Evolutionary conservation across 2,888 invertebrate genomes (phyloP), one percentile per base, ranked within the genome.

Genomic region (Brachypalpus laphriformis): DNA sequence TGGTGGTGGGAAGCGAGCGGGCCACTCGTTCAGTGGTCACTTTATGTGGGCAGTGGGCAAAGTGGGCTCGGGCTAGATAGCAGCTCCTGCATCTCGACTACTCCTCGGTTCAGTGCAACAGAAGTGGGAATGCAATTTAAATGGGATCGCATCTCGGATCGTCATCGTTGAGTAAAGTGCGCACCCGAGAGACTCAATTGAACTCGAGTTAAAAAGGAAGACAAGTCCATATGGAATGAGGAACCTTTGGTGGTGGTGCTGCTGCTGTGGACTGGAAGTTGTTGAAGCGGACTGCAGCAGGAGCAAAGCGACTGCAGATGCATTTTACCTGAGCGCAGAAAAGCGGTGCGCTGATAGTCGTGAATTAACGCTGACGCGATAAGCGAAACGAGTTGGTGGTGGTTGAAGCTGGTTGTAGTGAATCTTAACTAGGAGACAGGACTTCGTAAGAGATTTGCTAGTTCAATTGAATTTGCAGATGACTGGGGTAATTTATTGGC

Each of bases 51-150:
- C 66, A 37, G 61, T 65, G 66, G 57, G 75, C 81, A 85, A 85
- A 81, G 70, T 85, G 81, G 76, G 68, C 68, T 51, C 9, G 0
- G 18, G 63, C 63, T 78, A 78, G 85, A 85, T 81, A 85, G 59
- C 54, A 74, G 68, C 68, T 74, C 37, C 72, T 74, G 42, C 61
- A 37, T 82, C 59, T 61, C 61, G 70, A 83, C n/a, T n/a, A n/a
- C 78, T 78, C 42, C 74, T 65, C 70, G 51, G 65, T 59, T 56
- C 40, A 42, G 34, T 37, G 70, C 75, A 76, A 85, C 85, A 75
- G 85, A 81, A 85, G 81, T 85, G 85, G 66, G 85, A 85, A 85
- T 81, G 85, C 81, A 85, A 85, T 85, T 85, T 85, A 85, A 85
- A 85, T 85, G 81, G 85, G 71, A 81, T 80, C 80, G 66, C 57